Conservation (phyloP, 2,888 invertebrate species). For the Nomada ruficornis region DNA sequence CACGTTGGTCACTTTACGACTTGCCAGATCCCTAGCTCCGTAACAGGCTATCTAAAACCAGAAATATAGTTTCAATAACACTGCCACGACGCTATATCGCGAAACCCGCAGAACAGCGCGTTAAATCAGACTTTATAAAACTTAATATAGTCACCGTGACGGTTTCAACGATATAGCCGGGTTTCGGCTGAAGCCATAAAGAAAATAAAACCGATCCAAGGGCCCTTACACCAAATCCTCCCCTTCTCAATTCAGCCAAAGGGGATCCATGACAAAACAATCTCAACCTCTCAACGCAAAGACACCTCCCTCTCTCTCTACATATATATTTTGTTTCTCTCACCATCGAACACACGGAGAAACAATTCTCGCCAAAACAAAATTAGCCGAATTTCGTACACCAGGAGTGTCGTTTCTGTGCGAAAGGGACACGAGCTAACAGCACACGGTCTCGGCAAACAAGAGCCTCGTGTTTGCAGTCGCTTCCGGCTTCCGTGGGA, state of each 20-base stretch:
- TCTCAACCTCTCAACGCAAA: background rate
- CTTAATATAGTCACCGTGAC: slow-evolving; percentile 1
- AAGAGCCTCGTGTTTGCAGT: slow-evolving; percentile 27
- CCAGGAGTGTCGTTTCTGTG: background rate
- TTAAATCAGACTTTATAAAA: slow-evolving; percentile 12
- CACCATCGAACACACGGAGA: background rate
- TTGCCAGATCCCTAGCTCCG: background rate
- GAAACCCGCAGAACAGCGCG: background rate
- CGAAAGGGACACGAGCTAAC: background rate
- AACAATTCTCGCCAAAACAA: background rate
- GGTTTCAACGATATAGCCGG: slow-evolving; percentile 5
- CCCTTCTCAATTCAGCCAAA: no score
- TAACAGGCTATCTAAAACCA: background rate
- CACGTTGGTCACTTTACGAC: background rate
- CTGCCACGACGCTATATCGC: background rate
- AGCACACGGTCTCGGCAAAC: slow-evolving; percentile 22
- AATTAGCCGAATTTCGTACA: slow-evolving; percentile 19
- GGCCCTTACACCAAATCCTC: background rate
- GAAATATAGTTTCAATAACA: slow-evolving; percentile 27
- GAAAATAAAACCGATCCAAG: slow-evolving; percentile 8
- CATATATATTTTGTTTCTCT: background rate
- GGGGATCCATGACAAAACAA: background rate
- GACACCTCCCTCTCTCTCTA: background rate
- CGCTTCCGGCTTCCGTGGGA: slow-evolving; percentile 11
- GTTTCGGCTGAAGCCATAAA: background rate